Percentiles rank a stretch among this genome's conserved stretches.
These are phyloP conservation scores for Mastomys natalensis DNA, from an alignment of 2,113 vertebrate species.

Conservation along the genomic window DNA sequence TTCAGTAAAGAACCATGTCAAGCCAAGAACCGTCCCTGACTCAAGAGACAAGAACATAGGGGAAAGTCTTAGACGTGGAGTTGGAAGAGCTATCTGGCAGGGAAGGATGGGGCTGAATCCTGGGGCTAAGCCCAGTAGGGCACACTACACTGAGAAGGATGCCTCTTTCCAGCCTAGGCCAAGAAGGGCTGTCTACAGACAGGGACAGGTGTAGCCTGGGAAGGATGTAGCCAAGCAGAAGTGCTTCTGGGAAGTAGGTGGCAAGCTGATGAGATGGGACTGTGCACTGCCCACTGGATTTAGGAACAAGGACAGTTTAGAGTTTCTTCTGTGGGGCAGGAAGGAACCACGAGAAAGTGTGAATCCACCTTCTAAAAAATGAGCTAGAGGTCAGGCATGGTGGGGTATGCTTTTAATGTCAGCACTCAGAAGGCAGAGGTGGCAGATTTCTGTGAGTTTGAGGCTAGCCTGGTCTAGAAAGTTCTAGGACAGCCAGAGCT, in stretches of 20 bases:
- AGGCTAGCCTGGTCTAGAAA: background rate
- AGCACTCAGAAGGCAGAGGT: background rate
- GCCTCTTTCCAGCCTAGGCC: too few species aligned
- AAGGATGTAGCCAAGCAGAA: too few species aligned
- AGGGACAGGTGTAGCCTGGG: background rate
- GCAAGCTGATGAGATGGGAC: too few species aligned
- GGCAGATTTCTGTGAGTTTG: background rate
- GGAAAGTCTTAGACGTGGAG: background rate
- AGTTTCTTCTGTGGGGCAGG: background rate
- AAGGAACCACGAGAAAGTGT: background rate
- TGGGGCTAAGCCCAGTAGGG: background rate
- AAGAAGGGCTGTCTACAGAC: background rate
- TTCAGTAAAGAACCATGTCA: background rate
- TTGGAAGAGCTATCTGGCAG: background rate
- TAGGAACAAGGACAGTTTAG: background rate
- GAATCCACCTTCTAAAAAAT: background rate
- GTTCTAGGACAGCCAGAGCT: background rate
- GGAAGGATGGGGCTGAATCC: too few species aligned
- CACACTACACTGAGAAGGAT: too few species aligned
- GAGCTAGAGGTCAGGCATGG: background rate
- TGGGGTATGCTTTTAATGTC: background rate
- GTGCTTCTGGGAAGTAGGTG: background rate
- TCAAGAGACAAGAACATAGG: background rate
- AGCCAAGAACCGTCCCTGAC: background rate
- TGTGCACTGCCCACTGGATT: background rate